Percentiles rank a stretch among this genome's conserved stretches.
Conservation (phyloP, 2,113 vertebrate species). For the Mustela nigripes region DNA sequence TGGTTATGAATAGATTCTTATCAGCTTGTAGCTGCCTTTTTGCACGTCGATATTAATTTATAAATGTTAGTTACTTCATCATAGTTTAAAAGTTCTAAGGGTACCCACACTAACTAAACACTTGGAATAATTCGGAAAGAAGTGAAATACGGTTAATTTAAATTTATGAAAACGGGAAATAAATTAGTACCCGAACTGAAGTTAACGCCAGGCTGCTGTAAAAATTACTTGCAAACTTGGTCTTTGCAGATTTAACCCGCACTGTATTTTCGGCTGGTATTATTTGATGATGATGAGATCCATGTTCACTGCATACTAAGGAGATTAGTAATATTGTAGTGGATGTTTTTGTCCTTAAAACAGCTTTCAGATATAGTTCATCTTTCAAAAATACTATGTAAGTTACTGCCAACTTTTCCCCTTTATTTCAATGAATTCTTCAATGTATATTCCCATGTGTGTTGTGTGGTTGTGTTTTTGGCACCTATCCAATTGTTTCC, state of each 20-base stretch:
- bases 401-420: not conserved
- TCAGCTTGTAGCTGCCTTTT: conserved; percentile 1
- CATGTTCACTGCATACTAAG: not conserved
- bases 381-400: not conserved
- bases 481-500: not conserved
- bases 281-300: not conserved
- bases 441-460: not conserved
- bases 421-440: not conserved
- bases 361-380: not conserved
- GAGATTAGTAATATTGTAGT: not conserved
- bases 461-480: conserved; percentile 15
- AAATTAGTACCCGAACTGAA: not conserved
- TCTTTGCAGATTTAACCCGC: not conserved
- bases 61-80: not conserved
- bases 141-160: not conserved
- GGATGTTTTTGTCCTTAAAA: conserved; percentile 35
- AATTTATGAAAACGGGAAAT: conserved; percentile 26
- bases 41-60: conserved; percentile 16
- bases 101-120: not conserved
- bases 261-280: not conserved
- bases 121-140: not conserved
- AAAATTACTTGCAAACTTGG: conserved; percentile 25
- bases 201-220: not conserved
- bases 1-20: not conserved
- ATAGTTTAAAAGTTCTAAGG: not conserved